A percentile compares a stretch with the other conserved stretches of the same genome.
phyloP scores from a whole-genome alignment of 2,888 invertebrate species.

The Hanleya hanleyi region DNA sequence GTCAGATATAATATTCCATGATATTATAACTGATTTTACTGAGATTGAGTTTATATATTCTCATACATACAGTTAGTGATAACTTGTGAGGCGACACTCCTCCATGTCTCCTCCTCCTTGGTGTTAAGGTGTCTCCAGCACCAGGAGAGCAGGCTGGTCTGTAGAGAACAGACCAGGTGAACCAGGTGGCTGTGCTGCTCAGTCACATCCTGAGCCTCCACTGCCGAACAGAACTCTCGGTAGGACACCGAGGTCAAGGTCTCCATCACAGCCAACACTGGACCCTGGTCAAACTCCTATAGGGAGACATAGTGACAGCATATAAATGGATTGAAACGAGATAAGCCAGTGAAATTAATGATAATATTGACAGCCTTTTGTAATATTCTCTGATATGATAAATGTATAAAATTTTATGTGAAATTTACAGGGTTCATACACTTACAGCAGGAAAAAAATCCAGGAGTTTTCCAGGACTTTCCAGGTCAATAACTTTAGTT shows the following conservation, averaged over 20 bases:
- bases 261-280: constrained; percentile 68
- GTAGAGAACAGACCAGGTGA: constrained; percentile 68
- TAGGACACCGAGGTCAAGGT: constrained; percentile 68
- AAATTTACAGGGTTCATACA: too few relatives aligned
- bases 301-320: too few relatives aligned
- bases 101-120: constrained; percentile 37
- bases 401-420: too few relatives aligned
- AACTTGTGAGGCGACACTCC: constrained; percentile 26
- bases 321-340: too few relatives aligned
- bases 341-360: too few relatives aligned
- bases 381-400: too few relatives aligned
- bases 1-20: too few relatives aligned
- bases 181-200: constrained; percentile 66
- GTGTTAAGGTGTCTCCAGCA: constrained; percentile 59
- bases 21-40: too few relatives aligned
- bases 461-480: too few relatives aligned
- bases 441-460: too few relatives aligned
- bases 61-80: constrained; percentile 36
- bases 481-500: too few relatives aligned
- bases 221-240: constrained; percentile 57
- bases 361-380: too few relatives aligned
- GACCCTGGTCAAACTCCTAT: constrained; percentile 58
- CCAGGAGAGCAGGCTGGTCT: constrained; percentile 68
- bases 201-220: constrained; percentile 43
- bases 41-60: constrained; percentile 53